Conservation (phyloP, 1,140 invertebrate species). For the Gerris buenoi region DNA sequence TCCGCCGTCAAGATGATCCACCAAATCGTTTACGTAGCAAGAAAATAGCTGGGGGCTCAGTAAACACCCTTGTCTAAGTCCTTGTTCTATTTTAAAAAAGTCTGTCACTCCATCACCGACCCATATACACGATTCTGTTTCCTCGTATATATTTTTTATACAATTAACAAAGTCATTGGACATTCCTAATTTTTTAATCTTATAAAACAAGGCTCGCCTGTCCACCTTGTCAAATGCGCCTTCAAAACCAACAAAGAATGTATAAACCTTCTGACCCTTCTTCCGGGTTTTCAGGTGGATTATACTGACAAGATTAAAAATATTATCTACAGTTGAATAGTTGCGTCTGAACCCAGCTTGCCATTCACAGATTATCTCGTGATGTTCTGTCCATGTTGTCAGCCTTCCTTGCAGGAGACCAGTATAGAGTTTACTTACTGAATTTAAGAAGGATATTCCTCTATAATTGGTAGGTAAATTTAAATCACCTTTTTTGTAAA, state of each 20-base stretch:
- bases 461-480: not conserved
- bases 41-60: no score
- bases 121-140: no score
- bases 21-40: no score
- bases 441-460: not conserved
- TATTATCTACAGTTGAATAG: not conserved
- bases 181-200: no score
- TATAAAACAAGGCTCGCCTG: not conserved
- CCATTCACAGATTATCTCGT: not conserved
- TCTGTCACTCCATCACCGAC: no score
- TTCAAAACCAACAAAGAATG: not conserved
- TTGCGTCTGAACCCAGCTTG: not conserved
- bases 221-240: not conserved
- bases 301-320: not conserved
- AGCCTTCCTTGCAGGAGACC: not conserved
- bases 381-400: not conserved
- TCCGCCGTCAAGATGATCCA: no score
- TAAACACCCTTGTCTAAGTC: no score
- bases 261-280: not conserved
- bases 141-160: no score
- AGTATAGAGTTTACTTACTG: not conserved
- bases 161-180: no score
- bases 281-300: not conserved
- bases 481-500: not conserved
- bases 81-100: no score